Base-by-base conservation (phyloP, 2,888 invertebrate genomes). In the Lissonota sp. region DNA sequence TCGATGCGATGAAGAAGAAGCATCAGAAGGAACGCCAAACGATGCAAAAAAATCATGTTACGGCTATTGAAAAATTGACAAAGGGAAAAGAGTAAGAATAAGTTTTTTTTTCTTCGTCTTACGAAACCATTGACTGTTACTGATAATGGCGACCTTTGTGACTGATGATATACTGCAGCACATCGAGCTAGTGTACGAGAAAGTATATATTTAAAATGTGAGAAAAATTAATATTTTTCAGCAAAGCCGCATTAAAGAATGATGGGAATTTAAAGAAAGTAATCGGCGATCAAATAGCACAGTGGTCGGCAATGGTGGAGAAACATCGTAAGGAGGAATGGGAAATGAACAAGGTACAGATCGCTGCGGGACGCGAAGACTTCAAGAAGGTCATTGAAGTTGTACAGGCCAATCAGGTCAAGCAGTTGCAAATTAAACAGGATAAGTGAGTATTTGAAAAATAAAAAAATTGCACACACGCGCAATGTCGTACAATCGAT, bases 261-360 rank as follows among this genome's bases (percentile, higher is more conserved):
- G 93, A 93, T 83, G 91, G 92, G 1, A 88, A 87, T 76, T 87
- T 93, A 55, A 92, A 93, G 72, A 90, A 91, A 84, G 87, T 95
- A 74, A 94, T 95, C 39, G 93, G 92, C 71, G 94, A 94, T 53
- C 95, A 96, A 91, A 95, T 95, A 49, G 92, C 93, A 64, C 95
- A 95, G 87, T 96, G 95, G 95, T 94, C 95, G 0, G 93, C 94
- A 6, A 93, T 95, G 94, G 92, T 94, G 81, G 92, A 93, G 75
- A 90, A 93, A 39, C 94, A 93, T 37, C 88, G 91, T 6, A 93
- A 92, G 75, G 92, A 95, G 85, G 95, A 95, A 88, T 95, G 95
- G 93, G 94, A 94, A 84, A 86, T 95, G 86, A 90, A 94, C 86
- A 94, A 94, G 87, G 90, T 90, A 51, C 95, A 95, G 83, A 93